Base-by-base conservation (phyloP, 2,113 vertebrate genomes). In the Ceyx cyanopectus region DNA sequence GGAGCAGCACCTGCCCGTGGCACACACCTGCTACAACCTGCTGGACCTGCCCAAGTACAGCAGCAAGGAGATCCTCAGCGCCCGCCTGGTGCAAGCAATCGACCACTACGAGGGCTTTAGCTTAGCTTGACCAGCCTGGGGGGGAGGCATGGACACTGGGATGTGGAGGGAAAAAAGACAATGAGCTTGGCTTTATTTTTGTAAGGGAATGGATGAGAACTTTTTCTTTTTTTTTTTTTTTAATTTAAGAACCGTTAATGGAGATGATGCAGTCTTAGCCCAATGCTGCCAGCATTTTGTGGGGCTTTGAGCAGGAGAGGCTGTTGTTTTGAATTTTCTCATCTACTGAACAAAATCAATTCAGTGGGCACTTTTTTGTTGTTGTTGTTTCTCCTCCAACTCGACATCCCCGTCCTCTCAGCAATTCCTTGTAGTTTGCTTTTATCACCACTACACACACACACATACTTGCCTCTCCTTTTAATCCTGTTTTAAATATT, bases 21-120 rank as follows among this genome's bases (percentile, higher is more conserved):
- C 99, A 3, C 99, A 99, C 91, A 99, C 99, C 95, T 99, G 99
- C 98, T 99, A 99, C 98, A 99, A 99, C 92, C 98, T 99, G 60
- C 98, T 99, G 34, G 99, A 99, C 97, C 98, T 99, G 96, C 99
- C 99, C 94, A 98, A 98, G 96, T 99, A 99, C 97, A 98, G 98
- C 98, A 99, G 97, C 98, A 99, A 99, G 97, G 98, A 99, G 94
- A 97, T 97, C 76, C 98, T 99, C 95, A 97, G 92, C 2, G 96
- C 95, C 4, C 98, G 98, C 30, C 98, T 99, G 53, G 98, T 98
- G 14, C 98, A 98, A 96, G 99, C 99, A 46, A 98, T 99, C 12
- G 99, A 99, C 91, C 98, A 99, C 97, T 99, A 99, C 2, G 99
- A 99, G 96, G 99, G 99, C 61, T 99, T 99, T 92, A 99, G 99